Conservation (phyloP, 1,140 invertebrate genomes). For the Panonychus citri region DNA sequence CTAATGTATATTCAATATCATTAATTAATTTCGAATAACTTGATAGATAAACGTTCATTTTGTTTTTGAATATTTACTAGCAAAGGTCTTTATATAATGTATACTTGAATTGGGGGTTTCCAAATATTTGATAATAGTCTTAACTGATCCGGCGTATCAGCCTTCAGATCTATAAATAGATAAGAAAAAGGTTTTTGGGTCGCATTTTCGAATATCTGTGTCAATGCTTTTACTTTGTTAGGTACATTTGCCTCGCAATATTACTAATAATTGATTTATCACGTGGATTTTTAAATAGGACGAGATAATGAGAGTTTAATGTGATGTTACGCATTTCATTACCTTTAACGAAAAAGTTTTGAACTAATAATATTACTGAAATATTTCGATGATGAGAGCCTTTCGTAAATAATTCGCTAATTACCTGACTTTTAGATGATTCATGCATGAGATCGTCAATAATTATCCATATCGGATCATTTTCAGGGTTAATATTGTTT, state of each 20-base stretch:
- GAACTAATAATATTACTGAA: background rate
- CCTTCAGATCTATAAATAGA: background rate
- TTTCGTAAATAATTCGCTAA: background rate
- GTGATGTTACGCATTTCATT: background rate
- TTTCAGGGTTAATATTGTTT: background rate
- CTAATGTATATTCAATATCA: too few relatives aligned
- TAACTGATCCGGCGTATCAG: background rate
- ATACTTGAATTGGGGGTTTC: too few relatives aligned
- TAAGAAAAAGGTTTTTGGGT: background rate
- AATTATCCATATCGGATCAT: slow-evolving; percentile 3
- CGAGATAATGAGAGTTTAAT: background rate
- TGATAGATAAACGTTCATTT: too few relatives aligned
- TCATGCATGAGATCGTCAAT: slow-evolving; percentile 1
- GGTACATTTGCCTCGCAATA: background rate
- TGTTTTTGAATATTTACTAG: too few relatives aligned
- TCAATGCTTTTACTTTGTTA: background rate
- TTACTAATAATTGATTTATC: background rate
- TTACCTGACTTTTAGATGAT: slow-evolving; percentile 3
- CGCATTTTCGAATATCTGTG: background rate
- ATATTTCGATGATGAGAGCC: background rate
- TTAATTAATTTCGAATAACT: too few relatives aligned
- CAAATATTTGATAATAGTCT: background rate
- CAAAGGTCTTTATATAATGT: too few relatives aligned
- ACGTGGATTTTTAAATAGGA: background rate
- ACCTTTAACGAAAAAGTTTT: background rate